Evolutionary conservation across 2,888 invertebrate genomes (phyloP).

Genomic region (Limnephilus marmoratus): DNA sequence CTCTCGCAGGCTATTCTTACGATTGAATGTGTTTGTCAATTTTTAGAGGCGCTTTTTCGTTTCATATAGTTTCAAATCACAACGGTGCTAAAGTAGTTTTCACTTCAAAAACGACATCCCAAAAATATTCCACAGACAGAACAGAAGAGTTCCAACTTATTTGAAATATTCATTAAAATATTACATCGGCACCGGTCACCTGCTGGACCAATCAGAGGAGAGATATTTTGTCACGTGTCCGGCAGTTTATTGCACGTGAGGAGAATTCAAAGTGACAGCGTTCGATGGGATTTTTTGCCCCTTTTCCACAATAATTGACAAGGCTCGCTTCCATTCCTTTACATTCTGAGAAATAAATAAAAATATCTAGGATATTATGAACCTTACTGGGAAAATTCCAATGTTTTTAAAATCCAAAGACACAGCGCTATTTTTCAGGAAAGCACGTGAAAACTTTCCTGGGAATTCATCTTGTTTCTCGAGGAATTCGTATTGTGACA

Average conservation of each 20-base stretch:
- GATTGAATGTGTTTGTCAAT: no score
- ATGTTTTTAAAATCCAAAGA: neutral
- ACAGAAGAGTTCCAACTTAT: neutral
- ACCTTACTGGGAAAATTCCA: neutral
- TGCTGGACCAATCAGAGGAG: slow-evolving; percentile 12
- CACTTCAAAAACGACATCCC: neutral
- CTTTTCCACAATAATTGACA: slow-evolving; percentile 46
- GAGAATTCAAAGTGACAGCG: slow-evolving; percentile 55
- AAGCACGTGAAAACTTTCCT: neutral
- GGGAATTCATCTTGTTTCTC: neutral
- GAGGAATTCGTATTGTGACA: neutral
- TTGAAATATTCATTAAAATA: slow-evolving; percentile 37
- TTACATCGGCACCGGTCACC: neutral
- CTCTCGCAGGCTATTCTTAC: no score
- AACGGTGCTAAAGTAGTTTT: no score
- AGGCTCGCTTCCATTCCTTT: slow-evolving; percentile 11
- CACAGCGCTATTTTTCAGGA: neutral
- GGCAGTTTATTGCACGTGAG: slow-evolving; percentile 57
- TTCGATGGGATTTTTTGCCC: slow-evolving; percentile 50
- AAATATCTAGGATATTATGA: slow-evolving; percentile 11
- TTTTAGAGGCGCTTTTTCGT: no score
- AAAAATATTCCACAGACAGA: neutral
- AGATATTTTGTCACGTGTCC: slow-evolving; percentile 60
- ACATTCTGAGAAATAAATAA: neutral
- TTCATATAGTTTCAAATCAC: no score